Base-by-base conservation (phyloP, 2,113 vertebrate genomes). In the Notarius quadriscutis region DNA sequence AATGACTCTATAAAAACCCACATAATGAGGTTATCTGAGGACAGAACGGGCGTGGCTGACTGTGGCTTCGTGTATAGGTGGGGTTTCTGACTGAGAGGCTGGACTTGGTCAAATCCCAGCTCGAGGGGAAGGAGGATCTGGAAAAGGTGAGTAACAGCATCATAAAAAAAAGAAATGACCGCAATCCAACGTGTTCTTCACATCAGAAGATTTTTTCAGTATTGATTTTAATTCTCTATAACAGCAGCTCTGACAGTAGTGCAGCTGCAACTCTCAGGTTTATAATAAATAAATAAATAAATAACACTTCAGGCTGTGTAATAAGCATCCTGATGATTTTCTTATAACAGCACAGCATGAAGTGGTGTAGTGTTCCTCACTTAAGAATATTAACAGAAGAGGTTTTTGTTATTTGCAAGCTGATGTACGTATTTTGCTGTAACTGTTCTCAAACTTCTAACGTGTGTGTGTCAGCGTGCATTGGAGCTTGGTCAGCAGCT, bases 401-500 rank as follows among this genome's bases (percentile, higher is more conserved):
- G 41, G 41, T 41, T 41, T 41, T 41, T 41, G 41, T 41, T 41
- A 41, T 41, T 41, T 41, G 41, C 41, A 41, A 4, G 41, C 41
- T 41, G 41, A 41, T 41, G 41, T 4, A 41, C 41, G 4, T 41
- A 41, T 41, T 41, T 41, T 41, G 41, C 41, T 20, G 55, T 55
- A 62, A 25, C 2, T 62, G 60, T 62, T 41, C 4, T 41, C 4
- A 41, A 41, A 41, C 41, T 41, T 41, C 34, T 41, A 41, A 48
- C 14, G 20, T 27, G 9, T 88, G 34, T 83, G 51, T 89, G 9
- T 85, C 90, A 96, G 93, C 94, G 95, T 58, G 85, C 89, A 0
- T 84, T 94, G 88, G 93, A 95, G 88, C 92, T 95, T 69, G 86
- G 89, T 7, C 95, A 95, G 88, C 95, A 96, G 90, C 89, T 97